Conservation (phyloP, 2,113 vertebrate genomes). For the Smithornis capensis region DNA sequence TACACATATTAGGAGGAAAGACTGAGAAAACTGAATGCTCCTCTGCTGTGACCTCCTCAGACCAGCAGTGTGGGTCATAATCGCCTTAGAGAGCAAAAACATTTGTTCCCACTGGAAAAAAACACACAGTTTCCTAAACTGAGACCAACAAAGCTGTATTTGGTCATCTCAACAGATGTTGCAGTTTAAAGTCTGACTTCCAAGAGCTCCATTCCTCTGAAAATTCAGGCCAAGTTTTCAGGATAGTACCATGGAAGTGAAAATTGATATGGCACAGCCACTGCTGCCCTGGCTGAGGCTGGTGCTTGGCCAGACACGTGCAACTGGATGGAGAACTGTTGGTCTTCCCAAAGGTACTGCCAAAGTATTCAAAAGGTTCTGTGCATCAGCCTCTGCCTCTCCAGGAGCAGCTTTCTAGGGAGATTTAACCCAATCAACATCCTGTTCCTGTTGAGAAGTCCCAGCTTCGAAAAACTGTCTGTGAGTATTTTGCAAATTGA, state of each 20-base stretch:
- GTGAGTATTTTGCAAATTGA: neutral
- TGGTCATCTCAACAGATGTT: neutral
- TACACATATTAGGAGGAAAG: neutral
- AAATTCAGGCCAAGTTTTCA: neutral
- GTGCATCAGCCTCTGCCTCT: neutral
- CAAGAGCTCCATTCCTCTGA: neutral
- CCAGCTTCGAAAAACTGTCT: neutral
- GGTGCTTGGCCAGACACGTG: fast-evolving
- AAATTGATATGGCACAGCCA: neutral
- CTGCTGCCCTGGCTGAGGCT: neutral
- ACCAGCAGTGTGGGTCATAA: neutral
- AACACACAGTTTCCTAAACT: neutral
- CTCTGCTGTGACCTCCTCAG: neutral
- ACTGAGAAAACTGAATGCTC: fast-evolving
- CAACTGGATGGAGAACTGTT: neutral
- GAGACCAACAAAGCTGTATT: neutral
- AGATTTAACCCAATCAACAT: neutral
- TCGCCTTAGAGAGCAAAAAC: fast-evolving
- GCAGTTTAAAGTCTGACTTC: neutral
- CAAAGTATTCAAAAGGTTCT: neutral
- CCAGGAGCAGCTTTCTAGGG: neutral
- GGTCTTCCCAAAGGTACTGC: neutral
- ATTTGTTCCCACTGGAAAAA: neutral
- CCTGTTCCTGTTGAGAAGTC: neutral
- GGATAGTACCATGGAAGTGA: neutral